Conservation (phyloP, 2,797 vertebrate genomes). For the Morelia viridis region DNA sequence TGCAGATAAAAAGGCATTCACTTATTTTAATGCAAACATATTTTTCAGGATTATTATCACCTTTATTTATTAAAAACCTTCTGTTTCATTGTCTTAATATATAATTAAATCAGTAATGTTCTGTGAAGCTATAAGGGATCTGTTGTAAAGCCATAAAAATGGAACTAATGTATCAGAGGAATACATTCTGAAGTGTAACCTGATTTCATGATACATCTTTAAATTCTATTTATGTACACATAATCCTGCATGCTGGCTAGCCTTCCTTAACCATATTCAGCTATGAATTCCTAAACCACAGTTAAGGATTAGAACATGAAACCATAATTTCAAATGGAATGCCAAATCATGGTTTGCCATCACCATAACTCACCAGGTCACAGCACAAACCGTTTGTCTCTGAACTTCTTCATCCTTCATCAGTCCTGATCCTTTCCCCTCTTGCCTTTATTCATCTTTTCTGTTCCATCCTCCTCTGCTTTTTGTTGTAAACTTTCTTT, state of each 20-base stretch:
- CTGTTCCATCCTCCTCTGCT: too few species aligned
- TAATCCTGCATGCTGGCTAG: background rate
- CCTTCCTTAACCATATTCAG: background rate
- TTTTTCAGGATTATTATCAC: slow-evolving; percentile 44
- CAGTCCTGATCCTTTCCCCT: too few species aligned
- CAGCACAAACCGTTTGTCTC: too few species aligned
- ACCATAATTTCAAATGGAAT: background rate
- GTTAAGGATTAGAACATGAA: background rate
- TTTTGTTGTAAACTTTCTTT: too few species aligned
- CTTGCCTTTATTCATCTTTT: too few species aligned
- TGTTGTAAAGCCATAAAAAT: background rate
- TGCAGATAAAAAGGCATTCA: slow-evolving; percentile 46
- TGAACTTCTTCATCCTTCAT: too few species aligned
- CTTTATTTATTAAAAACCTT: too few species aligned
- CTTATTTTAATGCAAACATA: slow-evolving; percentile 49
- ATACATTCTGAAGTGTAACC: too few species aligned
- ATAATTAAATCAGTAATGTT: background rate
- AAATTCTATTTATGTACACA: background rate
- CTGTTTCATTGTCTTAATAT: background rate
- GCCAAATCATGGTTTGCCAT: background rate
- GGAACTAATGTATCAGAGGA: too few species aligned
- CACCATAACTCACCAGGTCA: too few species aligned
- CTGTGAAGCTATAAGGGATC: background rate
- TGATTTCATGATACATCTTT: background rate
- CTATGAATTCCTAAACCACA: background rate